Conservation (phyloP, 2,797 vertebrate genomes). For the Falco novaeseelandiae region DNA sequence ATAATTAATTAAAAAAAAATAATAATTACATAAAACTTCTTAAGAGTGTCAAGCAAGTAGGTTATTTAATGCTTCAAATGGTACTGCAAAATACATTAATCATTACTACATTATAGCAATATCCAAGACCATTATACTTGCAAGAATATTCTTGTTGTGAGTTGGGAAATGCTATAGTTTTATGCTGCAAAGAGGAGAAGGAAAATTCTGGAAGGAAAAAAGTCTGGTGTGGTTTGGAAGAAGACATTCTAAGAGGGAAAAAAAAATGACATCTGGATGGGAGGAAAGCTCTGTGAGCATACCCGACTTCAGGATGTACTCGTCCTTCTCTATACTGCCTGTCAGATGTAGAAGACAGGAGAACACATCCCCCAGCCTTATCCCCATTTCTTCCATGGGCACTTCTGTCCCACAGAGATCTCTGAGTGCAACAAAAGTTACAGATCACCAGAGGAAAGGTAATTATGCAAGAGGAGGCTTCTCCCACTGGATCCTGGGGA, state of each 20-base stretch:
- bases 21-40: not conserved
- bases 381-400: not conserved
- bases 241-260: not conserved
- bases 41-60: not conserved
- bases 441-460: not conserved
- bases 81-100: not conserved
- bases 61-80: not conserved
- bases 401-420: not conserved
- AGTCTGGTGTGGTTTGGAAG: not conserved
- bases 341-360: not conserved
- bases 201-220: not conserved
- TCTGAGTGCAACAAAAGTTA: not conserved
- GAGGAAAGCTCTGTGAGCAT: not conserved
- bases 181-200: not conserved
- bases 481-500: not conserved
- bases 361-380: not conserved
- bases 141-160: not conserved
- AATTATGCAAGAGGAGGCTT: not conserved
- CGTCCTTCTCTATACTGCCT: not conserved
- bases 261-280: not conserved
- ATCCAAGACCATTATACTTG: not conserved
- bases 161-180: not conserved
- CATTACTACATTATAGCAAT: not conserved
- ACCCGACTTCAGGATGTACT: not conserved
- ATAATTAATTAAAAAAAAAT: not conserved